Evolutionary conservation across 2,113 vertebrate genomes (phyloP), one percentile per base, ranked within the genome.

Genomic region (Pollimyrus isidori): DNA sequence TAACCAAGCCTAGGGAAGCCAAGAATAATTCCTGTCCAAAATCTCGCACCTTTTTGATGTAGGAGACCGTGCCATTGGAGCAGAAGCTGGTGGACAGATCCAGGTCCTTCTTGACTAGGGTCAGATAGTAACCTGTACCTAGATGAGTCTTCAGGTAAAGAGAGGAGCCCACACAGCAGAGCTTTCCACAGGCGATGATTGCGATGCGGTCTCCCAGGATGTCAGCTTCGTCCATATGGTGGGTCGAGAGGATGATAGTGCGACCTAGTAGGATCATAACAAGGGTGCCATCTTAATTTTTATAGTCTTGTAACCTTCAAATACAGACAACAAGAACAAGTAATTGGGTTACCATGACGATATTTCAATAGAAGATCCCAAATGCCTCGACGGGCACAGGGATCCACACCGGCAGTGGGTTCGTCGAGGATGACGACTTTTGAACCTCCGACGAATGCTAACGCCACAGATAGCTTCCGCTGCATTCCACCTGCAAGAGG

Each of bases 171-270:
- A 98, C 97, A 52, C 98, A 99, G 93, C 98, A 99, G 50, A 99
- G 95, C 93, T 97, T 98, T 88, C 98, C 98, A 1, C 99, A 97
- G 90, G 98, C 98, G 92, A 99, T 99, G 45, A 99, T 99, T 91
- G 98, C 98, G 52, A 99, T 99, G 15, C 98, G 95, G 92, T 99
- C 98, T 0, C 98, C 98, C 3, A 99, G 91, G 91, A 99, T 97
- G 93, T 99, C 98, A 0, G 98, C 98, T 90, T 99, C 98, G 49
- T 99, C 98, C 98, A 99, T 99, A 93, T 99, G 98, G 91, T 99
- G 98, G 0, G 98, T 99, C 89, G 98, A 99, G 7, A 99, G 96
- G 91, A 99, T 97, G 91, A 99, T 99, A 69, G 98, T 99, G 42
- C 98, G 97, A 6, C 97, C 98, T 99, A 92, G 76, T 90, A 86